These are phyloP conservation scores for Polypterus bichir DNA, from an alignment of 2,113 vertebrate genomes.

Conservation along the genomic window DNA sequence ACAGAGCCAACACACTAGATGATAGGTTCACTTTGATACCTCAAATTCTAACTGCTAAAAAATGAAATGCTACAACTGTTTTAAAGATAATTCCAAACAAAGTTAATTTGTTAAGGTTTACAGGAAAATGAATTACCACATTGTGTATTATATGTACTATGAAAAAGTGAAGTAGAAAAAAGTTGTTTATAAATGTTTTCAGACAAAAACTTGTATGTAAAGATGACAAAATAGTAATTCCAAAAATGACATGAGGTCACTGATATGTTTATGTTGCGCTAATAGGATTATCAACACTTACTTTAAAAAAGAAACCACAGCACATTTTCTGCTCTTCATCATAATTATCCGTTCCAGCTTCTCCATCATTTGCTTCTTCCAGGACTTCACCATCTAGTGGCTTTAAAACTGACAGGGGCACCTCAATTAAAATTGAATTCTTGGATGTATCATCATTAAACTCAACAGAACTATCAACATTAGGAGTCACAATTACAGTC, in stretches of 20 bases:
- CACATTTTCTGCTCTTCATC: slow-evolving; percentile 82
- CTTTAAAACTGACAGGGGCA: slow-evolving; percentile 76
- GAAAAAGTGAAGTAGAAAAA: no score
- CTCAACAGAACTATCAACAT: slow-evolving; percentile 52
- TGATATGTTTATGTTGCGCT: background rate
- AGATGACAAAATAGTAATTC: no score
- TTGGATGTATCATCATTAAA: slow-evolving; percentile 42
- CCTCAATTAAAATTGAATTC: slow-evolving; percentile 74
- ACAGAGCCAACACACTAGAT: no score
- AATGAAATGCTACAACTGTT: no score
- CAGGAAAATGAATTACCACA: no score
- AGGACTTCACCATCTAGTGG: slow-evolving; percentile 51
- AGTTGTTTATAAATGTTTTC: no score
- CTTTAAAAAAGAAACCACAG: slow-evolving; percentile 96
- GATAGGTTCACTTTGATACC: no score
- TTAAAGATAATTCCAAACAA: no score
- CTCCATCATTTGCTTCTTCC: slow-evolving; percentile 54
- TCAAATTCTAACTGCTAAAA: no score
- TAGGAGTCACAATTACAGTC: slow-evolving; percentile 62
- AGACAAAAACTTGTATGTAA: no score
- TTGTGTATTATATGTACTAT: no score
- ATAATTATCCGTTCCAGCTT: slow-evolving; percentile 52
- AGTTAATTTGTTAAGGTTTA: no score
- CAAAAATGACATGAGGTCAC: background rate
- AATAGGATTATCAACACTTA: slow-evolving; percentile 26